Conservation (phyloP, 2,113 vertebrate genomes). For the Calyptomena viridis region DNA sequence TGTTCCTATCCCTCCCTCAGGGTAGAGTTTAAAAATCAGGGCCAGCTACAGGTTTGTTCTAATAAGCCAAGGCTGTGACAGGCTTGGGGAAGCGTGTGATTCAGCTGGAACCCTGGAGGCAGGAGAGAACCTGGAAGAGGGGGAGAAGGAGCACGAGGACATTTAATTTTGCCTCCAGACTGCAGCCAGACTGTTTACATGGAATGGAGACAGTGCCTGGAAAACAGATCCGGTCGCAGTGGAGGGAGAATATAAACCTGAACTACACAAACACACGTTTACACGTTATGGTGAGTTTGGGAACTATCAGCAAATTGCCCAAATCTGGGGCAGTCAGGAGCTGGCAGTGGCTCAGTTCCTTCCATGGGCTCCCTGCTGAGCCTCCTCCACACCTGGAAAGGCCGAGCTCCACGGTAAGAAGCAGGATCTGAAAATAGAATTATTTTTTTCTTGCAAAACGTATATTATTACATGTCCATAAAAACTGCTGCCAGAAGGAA, state of each 20-base stretch:
- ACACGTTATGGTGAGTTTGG: fast-evolving
- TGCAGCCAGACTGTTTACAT: background rate
- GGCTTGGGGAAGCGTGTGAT: conserved; percentile 34
- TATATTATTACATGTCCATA: conserved; percentile 62
- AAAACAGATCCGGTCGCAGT: background rate
- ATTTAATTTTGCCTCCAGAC: background rate
- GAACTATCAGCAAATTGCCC: background rate
- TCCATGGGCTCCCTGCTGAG: background rate
- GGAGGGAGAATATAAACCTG: background rate
- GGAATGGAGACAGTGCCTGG: background rate
- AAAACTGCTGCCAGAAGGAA: conserved; percentile 67
- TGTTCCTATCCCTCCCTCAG: conserved; percentile 27
- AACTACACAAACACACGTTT: background rate
- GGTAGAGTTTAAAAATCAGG: conserved; percentile 18
- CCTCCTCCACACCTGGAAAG: conserved; percentile 44
- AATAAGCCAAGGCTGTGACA: conserved; percentile 26
- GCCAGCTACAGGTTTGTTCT: conserved; percentile 49
- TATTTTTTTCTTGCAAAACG: background rate
- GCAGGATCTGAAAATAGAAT: conserved; percentile 29
- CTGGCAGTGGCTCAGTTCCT: background rate
- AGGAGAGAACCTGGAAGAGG: background rate
- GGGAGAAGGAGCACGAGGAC: background rate
- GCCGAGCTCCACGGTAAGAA: background rate
- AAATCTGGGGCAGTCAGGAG: background rate
- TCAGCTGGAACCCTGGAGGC: background rate